Conservation (phyloP, 1,140 invertebrate genomes). For the Drosophila novamexicana region DNA sequence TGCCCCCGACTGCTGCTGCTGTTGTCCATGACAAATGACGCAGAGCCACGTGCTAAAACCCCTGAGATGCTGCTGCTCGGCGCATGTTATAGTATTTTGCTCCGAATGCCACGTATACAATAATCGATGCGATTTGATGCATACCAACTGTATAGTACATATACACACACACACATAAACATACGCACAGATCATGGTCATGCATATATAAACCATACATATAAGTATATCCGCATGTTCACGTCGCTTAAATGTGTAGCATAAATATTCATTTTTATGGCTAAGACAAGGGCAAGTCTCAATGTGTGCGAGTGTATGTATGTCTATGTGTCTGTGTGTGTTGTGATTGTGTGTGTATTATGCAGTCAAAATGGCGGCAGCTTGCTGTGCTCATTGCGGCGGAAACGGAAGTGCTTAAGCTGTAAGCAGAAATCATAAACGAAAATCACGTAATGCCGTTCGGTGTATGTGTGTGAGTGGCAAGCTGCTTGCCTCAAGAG, state of each 20-base stretch:
- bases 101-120: conserved; percentile 57
- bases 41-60: conserved; percentile 47
- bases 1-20: conserved; percentile 37
- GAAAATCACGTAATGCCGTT: conserved; percentile 77
- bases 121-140: conserved; percentile 82
- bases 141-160: conserved; percentile 52
- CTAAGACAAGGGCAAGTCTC: conserved; percentile 62
- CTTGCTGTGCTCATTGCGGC: conserved; percentile 52
- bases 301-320: not conserved
- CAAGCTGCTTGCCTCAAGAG: conserved; percentile 42
- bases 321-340: conserved; percentile 1
- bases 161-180: conserved; percentile 1
- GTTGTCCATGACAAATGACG: conserved; percentile 74
- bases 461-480: not conserved
- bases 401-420: conserved; percentile 75
- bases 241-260: conserved; percentile 60
- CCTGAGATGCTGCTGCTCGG: conserved; percentile 29
- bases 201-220: conserved; percentile 53
- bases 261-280: conserved; percentile 82
- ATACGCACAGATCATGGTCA: conserved; percentile 47
- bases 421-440: conserved; percentile 80
- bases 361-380: conserved; percentile 51
- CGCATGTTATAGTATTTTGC: conserved; percentile 28
- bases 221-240: conserved; percentile 68
- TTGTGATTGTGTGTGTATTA: conserved; percentile 21